These are phyloP conservation scores for Emberiza fucata DNA, from an alignment of 2,113 vertebrate genomes.

Conservation along the genomic window DNA sequence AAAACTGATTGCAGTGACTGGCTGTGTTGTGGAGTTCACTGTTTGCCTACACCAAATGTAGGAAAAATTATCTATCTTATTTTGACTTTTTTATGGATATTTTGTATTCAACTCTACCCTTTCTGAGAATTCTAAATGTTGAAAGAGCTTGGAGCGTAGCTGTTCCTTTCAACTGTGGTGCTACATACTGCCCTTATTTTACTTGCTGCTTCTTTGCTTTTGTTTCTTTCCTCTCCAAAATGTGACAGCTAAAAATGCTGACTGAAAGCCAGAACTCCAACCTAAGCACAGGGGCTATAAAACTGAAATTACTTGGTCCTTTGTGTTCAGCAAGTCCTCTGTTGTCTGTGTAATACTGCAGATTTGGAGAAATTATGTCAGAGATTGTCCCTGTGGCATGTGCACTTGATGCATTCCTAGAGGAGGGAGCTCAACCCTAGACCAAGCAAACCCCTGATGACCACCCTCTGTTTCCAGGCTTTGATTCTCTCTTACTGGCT, in stretches of 20 bases:
- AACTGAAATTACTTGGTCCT: background rate
- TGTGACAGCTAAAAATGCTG: background rate
- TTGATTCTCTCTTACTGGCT: background rate
- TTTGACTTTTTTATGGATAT: background rate
- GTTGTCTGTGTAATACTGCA: background rate
- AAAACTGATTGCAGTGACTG: background rate
- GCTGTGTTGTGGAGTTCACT: background rate
- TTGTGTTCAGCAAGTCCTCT: background rate
- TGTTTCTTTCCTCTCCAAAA: background rate
- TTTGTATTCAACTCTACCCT: background rate
- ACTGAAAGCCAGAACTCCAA: background rate
- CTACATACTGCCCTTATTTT: background rate
- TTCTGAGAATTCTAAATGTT: background rate
- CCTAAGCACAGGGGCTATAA: background rate
- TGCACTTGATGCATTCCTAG: background rate
- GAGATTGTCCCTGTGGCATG: background rate
- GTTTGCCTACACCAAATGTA: background rate
- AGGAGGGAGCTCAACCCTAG: background rate
- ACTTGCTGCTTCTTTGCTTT: background rate
- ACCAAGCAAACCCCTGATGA: background rate
- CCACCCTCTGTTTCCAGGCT: background rate
- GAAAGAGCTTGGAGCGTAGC: background rate
- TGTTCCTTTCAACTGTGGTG: background rate
- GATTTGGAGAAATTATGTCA: background rate
- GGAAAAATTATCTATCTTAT: accelerated